A percentile compares a stretch with the other conserved stretches of the same genome.
These are phyloP conservation scores for Lycocerus yunnanus DNA, from an alignment of 2,888 invertebrate species.

Conservation along the genomic window DNA sequence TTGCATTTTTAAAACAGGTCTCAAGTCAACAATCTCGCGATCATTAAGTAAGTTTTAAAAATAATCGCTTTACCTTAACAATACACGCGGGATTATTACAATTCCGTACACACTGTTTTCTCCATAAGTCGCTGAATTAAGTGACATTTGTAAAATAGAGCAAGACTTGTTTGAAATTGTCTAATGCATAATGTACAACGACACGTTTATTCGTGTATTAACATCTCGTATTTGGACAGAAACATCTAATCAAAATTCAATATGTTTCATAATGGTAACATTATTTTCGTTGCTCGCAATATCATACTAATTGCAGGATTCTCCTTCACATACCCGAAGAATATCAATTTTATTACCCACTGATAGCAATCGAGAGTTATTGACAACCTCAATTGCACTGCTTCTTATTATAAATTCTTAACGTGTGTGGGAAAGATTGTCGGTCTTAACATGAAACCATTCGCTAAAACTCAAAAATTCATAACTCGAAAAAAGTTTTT, in stretches of 20 bases:
- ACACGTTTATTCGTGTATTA: slow-evolving; percentile 20
- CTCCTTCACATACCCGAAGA: background rate
- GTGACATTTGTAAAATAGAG: slow-evolving; percentile 27
- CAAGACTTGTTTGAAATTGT: slow-evolving; percentile 26
- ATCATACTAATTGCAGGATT: background rate
- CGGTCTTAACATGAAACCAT: background rate
- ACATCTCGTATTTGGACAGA: slow-evolving; percentile 25
- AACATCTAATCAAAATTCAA: background rate
- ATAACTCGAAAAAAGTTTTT: too few species aligned
- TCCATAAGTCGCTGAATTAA: slow-evolving; percentile 16
- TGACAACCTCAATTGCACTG: background rate
- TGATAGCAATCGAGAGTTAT: background rate
- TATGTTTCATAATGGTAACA: background rate
- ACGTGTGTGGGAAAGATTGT: background rate
- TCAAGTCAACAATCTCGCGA: background rate
- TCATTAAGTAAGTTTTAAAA: slow-evolving; percentile 9
- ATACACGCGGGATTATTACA: slow-evolving; percentile 13
- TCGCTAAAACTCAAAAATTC: background rate
- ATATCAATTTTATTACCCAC: background rate
- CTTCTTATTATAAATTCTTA: background rate
- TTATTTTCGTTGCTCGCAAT: background rate
- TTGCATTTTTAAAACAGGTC: background rate
- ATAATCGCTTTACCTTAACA: slow-evolving; percentile 16
- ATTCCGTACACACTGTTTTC: slow-evolving; percentile 18
- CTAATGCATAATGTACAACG: slow-evolving; percentile 28